Conservation (phyloP, 2,888 invertebrate species). For the Icerya purchasi region DNA sequence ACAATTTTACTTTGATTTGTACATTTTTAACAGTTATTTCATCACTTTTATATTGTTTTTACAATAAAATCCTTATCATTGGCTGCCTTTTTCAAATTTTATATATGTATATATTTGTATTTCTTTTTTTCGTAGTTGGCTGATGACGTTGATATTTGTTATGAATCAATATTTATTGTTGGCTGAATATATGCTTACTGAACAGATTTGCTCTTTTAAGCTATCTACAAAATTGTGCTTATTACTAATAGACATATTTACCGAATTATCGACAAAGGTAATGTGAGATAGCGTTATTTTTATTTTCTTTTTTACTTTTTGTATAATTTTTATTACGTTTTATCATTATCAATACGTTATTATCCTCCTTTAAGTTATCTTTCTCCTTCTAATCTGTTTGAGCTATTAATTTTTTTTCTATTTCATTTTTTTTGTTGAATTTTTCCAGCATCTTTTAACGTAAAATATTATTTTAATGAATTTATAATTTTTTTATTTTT, state of each 20-base stretch:
- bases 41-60: too few species aligned
- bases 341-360: too few species aligned
- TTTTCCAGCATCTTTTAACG: background rate
- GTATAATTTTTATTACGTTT: too few species aligned
- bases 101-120: too few species aligned
- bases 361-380: too few species aligned
- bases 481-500: background rate
- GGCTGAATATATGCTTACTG: conserved; percentile 55
- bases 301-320: too few species aligned
- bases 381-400: too few species aligned
- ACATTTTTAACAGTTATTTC: too few species aligned
- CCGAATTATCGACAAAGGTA: conserved; percentile 53
- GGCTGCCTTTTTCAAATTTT: too few species aligned
- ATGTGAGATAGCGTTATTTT: conserved; percentile 12
- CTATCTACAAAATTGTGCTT: conserved; percentile 63
- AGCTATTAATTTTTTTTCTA: background rate
- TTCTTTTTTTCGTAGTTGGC: conserved; percentile 24
- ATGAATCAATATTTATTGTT: conserved; percentile 54
- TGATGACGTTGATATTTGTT: conserved; percentile 38
- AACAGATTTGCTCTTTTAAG: conserved; percentile 55
- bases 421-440: background rate
- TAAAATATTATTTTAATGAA: background rate
- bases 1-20: too few species aligned
- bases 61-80: too few species aligned
- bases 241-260: conserved; percentile 60